Percentiles rank a stretch among this genome's conserved stretches.
Evolutionary conservation across 2,888 invertebrate genomes (phyloP).

Genomic region (Nemurella pictetii): DNA sequence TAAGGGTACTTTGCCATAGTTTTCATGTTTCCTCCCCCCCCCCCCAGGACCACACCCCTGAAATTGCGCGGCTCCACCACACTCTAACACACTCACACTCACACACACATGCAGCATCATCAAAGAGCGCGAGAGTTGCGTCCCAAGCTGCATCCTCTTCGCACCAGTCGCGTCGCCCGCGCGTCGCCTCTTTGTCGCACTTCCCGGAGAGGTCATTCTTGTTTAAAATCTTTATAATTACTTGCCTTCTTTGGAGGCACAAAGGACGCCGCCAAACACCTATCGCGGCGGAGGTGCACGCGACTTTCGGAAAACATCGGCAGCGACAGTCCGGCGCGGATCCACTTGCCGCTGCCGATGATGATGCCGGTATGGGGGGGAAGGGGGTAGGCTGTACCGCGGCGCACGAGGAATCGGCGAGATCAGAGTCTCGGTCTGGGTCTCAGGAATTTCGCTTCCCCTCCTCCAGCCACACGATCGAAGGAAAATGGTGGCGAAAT

Average conservation of each 20-base stretch:
- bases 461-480: no score
- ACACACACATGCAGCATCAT: no score
- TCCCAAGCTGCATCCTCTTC: background rate
- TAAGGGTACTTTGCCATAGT: no score
- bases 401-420: background rate
- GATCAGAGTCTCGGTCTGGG: background rate
- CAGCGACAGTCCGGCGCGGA: background rate
- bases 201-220: slow-evolving; percentile 22
- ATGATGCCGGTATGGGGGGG: no score
- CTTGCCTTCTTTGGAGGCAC: slow-evolving; percentile 37
- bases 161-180: background rate
- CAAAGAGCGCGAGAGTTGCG: no score
- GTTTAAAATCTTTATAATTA: slow-evolving; percentile 36
- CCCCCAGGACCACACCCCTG: background rate
- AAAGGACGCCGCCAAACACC: slow-evolving; percentile 36
- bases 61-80: background rate
- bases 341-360: background rate
- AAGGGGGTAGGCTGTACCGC: background rate
- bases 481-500: no score
- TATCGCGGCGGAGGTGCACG: background rate
- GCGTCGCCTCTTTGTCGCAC: background rate
- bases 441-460: no score
- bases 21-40: no score
- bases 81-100: no score
- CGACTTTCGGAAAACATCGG: background rate